Evolutionary conservation across 1,140 invertebrate genomes (phyloP), one percentile per base, ranked within the genome.

Genomic region (Drosophila pseudoobscura): DNA sequence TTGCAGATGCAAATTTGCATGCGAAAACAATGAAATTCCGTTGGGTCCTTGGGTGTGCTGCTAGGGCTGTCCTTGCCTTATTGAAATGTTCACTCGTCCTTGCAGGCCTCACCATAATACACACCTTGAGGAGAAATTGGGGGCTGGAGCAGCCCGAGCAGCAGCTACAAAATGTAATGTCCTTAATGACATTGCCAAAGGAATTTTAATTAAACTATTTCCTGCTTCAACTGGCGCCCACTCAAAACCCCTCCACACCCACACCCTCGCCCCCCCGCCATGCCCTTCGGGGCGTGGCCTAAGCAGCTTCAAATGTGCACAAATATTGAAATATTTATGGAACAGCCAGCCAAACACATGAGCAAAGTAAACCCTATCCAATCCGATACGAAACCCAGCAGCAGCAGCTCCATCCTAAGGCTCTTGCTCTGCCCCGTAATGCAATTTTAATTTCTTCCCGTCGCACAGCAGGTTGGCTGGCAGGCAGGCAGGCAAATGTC

Each of bases 121-220:
- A 68, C 59, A 75, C 53, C 66, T 70, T 70, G 46, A 50, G 51
- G 47, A 65, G 43, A 59, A 61, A 43, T 49, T 20, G 55, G 49
- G 49, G 15, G 20, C 64, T 47, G 17, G 35, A 63, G 35, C 58
- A 50, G 11, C 57, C 31, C 22, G 49, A 57, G 46, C 53, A 68
- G 63, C 55, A 76, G 63, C 62, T 75, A 71, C 59, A 64, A 80
- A 80, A 76, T 80, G 78, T 80, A 80, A 80, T 80, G 79, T 62
- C 71, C 78, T 82, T 83, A 87, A 87, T 87, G 83, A 78, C 83
- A 76, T 73, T 88, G 71, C 83, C 64, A 80, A 75, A 87, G 78
- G 79, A 71, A 83, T 87, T 87, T 87, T 87, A 87, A 87, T 87
- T 87, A 87, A 87, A 87, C 83, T 89, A 87, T 87, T 87, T 87